Base-by-base conservation (phyloP, 1,140 invertebrate species). In the Pseudomyrmex cubaensis region DNA sequence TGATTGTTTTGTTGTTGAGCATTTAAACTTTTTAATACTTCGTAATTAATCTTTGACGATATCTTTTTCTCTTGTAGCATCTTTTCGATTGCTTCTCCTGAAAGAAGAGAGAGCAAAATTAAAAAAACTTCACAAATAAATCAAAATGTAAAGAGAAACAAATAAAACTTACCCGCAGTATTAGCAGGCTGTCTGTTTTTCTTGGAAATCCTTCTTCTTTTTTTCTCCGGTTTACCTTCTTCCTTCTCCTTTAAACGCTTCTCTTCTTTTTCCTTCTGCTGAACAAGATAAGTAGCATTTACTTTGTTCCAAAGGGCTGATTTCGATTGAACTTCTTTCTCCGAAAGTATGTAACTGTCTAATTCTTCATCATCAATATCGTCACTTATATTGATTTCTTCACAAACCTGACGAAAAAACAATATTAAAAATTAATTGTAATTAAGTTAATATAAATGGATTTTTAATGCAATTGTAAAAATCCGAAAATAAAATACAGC, bases 11-110 rank as follows among this genome's bases (percentile, higher is more conserved):
- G 89, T 44, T 89, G 83, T 73, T 90, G 87, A 83, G 87, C 91
- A 92, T 96, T 96, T 85, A 98, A 94, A 91, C 96, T 97, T 90
- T 98, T 98, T 13, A 99, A 94, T 20, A 99, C 98, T 89, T 99
- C 98, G 91, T 99, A 99, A 94, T 99, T 99, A 50, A 99, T 99
- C 95, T 99, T 99, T 5, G 96, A 97, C 0, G 98, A 99, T 78
- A 99, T 97, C 92, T 98, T 98, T 93, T 99, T 99, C 89, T 99
- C 98, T 87, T 98, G 97, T 8, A 99, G 93, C 96, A 99, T 98
- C 93, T 98, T 99, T 91, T 98, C 98, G 46, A 99, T 98, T 0
- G 98, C 98, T 94, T 99, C 98, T 2, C 97, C 97, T 94, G 5
- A 35, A 35, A 35, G 35, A 80, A 72, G 75, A 67, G 48, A 63